These are phyloP conservation scores for Tringa solitaria DNA, from an alignment of 2,113 vertebrate genomes.

Conservation along the genomic window DNA sequence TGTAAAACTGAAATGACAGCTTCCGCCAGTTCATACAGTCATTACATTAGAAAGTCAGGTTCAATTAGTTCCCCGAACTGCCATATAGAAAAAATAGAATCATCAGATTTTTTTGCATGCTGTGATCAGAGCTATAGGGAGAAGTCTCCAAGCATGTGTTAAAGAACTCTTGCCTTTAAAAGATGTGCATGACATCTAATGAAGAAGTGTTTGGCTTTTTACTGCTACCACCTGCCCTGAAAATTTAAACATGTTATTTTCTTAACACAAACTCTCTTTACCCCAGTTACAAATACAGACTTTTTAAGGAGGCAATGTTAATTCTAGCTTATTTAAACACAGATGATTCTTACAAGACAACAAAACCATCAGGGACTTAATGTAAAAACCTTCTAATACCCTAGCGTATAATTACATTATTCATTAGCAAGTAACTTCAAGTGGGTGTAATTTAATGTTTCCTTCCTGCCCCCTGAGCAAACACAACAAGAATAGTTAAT, in stretches of 20 bases:
- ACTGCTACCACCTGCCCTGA: background rate
- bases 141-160: background rate
- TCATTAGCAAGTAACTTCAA: slow-evolving; percentile 41
- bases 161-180: background rate
- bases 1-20: background rate
- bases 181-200: background rate
- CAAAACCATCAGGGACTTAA: slow-evolving; percentile 10
- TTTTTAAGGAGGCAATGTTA: background rate
- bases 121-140: background rate
- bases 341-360: slow-evolving; percentile 1
- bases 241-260: background rate
- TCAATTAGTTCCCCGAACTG: background rate
- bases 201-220: background rate
- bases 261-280: background rate
- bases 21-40: background rate
- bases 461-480: background rate
- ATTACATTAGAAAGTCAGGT: background rate
- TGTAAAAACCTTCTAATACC: slow-evolving; percentile 11
- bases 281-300: background rate
- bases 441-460: slow-evolving; percentile 23
- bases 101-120: background rate
- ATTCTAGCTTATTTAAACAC: background rate
- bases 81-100: background rate
- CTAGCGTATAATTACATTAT: slow-evolving; percentile 9
- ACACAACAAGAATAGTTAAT: slow-evolving; percentile 2